These are phyloP conservation scores for Drosophila meridiana DNA, from an alignment of 2,888 invertebrate genomes.

Conservation along the genomic window DNA sequence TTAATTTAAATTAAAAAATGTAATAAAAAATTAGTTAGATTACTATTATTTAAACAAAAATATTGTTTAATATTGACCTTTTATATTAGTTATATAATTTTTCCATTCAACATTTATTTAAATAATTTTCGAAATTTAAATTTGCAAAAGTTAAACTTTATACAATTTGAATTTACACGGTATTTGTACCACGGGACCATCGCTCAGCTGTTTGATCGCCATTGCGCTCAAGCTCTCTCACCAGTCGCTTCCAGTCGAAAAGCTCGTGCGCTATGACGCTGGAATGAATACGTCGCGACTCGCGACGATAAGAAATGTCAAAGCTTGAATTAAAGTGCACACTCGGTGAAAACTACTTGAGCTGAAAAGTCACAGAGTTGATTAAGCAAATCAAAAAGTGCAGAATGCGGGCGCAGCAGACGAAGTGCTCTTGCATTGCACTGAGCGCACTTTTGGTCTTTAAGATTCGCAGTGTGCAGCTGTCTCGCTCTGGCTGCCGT, in stretches of 20 bases:
- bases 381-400: constrained; percentile 18
- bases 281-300: constrained; percentile 3
- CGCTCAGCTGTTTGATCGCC: constrained; percentile 52
- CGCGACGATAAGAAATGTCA: constrained; percentile 22
- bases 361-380: not conserved
- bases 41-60: no score
- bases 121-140: not conserved
- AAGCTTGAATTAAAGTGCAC: constrained; percentile 46
- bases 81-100: not conserved
- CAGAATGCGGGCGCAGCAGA: not conserved
- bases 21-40: no score
- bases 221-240: constrained; percentile 11
- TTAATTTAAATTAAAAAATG: no score
- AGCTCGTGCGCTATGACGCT: constrained; percentile 24
- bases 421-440: not conserved
- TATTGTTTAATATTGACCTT: not conserved
- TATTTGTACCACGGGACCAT: constrained; percentile 28
- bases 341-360: constrained; percentile 5
- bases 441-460: not conserved
- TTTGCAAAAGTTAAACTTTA: not conserved
- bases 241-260: constrained; percentile 35
- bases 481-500: constrained; percentile 2
- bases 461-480: constrained; percentile 1
- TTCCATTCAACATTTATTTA: not conserved
- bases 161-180: not conserved